A percentile compares a stretch with the other conserved stretches of the same genome.
Conservation (phyloP, 1,140 invertebrate genomes). For the Diorhabda sublineata region DNA sequence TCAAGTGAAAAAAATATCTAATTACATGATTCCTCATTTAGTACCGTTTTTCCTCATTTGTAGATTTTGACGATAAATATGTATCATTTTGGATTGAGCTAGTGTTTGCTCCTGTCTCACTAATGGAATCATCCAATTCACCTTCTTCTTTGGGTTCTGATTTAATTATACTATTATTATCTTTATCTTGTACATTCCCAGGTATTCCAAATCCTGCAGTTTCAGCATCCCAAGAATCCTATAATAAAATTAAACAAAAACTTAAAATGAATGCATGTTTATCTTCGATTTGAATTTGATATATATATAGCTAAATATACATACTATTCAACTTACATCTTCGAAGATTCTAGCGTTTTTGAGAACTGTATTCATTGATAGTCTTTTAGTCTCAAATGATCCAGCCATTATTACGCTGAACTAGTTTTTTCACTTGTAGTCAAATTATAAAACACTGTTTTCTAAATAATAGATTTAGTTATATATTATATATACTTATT, state of each 20-base stretch:
- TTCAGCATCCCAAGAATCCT: slow-evolving; percentile 21
- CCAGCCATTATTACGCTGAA: too few relatives aligned
- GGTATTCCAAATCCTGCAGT: neutral
- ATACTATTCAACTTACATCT: slow-evolving; percentile 31
- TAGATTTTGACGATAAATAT: too few relatives aligned
- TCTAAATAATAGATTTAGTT: too few relatives aligned
- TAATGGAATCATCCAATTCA: neutral
- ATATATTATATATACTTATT: too few relatives aligned
- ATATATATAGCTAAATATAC: neutral
- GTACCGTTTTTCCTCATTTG: too few relatives aligned
- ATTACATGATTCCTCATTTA: too few relatives aligned
- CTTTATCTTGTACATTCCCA: too few relatives aligned
- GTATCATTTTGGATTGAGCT: too few relatives aligned
- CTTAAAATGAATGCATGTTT: neutral
- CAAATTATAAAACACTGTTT: too few relatives aligned
- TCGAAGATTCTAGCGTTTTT: slow-evolving; percentile 44
- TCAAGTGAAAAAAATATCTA: too few relatives aligned
- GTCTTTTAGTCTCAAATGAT: slow-evolving; percentile 2
- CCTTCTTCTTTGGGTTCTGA: neutral
- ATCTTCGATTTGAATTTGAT: neutral
- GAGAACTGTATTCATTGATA: slow-evolving; percentile 39
- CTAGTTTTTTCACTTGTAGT: too few relatives aligned
- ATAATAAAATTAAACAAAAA: neutral
- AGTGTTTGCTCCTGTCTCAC: neutral
- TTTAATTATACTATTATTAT: neutral